Percentiles rank a stretch among this genome's conserved stretches.
Conservation (phyloP, 2,888 invertebrate species). For the Eretmocerus hayati region DNA sequence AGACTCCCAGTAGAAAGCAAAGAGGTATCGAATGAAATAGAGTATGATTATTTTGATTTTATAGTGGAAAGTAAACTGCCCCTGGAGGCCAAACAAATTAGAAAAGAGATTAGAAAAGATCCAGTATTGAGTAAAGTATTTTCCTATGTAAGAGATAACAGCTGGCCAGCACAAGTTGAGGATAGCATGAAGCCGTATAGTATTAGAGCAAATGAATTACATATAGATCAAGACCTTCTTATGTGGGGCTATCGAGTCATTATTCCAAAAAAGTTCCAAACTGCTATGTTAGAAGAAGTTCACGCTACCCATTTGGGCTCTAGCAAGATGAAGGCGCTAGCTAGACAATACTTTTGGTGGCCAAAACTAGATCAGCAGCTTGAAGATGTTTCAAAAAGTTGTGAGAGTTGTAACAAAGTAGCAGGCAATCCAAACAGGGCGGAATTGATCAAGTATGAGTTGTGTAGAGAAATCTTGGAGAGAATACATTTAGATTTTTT, state of each 20-base stretch:
- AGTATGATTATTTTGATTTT: slow-evolving; percentile 19
- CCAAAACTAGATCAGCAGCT: slow-evolving; percentile 23
- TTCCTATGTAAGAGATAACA: slow-evolving; percentile 1
- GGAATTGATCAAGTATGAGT: slow-evolving; percentile 15
- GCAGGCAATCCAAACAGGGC: slow-evolving; percentile 16
- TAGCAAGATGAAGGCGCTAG: slow-evolving; percentile 27
- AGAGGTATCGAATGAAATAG: neutral
- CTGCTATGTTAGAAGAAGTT: slow-evolving; percentile 23
- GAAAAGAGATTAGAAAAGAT: slow-evolving; percentile 7
- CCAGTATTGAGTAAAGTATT: slow-evolving; percentile 7
- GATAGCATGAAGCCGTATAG: slow-evolving; percentile 2
- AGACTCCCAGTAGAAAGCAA: slow-evolving; percentile 6
- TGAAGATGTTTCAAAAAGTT: slow-evolving; percentile 10
- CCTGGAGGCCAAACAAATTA: slow-evolving; percentile 9
- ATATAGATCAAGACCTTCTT: slow-evolving; percentile 12
- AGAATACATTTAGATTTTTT: slow-evolving; percentile 23
- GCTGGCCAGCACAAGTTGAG: slow-evolving; percentile 4
- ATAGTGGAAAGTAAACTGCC: slow-evolving; percentile 12
- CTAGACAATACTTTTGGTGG: slow-evolving; percentile 28
- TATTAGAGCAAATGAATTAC: slow-evolving; percentile 7
- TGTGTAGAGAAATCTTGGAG: slow-evolving; percentile 14
- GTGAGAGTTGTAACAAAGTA: slow-evolving; percentile 16
- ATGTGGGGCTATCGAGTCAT: slow-evolving; percentile 29
- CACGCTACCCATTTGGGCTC: slow-evolving; percentile 26
- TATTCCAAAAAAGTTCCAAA: slow-evolving; percentile 16